phyloP scores from a whole-genome alignment of 2,888 invertebrate genomes.

The Leptinotarsa haldemani region DNA sequence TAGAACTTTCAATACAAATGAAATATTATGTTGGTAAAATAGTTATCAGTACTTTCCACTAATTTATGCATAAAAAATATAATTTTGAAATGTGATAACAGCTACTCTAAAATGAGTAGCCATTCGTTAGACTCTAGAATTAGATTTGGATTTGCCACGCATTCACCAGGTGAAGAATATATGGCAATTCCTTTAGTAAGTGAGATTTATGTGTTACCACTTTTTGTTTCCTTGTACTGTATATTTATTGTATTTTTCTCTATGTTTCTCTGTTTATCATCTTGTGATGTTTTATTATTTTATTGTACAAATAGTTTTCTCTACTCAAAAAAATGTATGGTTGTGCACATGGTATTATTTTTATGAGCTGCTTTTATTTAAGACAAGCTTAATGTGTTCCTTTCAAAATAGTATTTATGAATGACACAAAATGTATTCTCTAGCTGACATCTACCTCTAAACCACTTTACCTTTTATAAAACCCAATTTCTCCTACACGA shows the following conservation, averaged over 20 bases:
- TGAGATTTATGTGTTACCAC: constrained; percentile 64
- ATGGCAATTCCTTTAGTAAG: constrained; percentile 52
- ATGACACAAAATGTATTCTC: constrained; percentile 22
- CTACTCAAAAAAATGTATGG: constrained; percentile 48
- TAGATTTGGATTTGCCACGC: constrained; percentile 43
- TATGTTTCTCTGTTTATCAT: constrained; percentile 40
- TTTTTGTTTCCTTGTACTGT: constrained; percentile 52
- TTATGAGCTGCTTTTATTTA: constrained; percentile 50
- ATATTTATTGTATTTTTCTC: constrained; percentile 37
- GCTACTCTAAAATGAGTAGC: constrained; percentile 52
- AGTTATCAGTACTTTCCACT: constrained; percentile 31
- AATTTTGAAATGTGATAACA: constrained; percentile 61
- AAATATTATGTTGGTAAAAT: constrained; percentile 3
- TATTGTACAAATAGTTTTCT: constrained; percentile 33
- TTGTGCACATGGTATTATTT: constrained; percentile 60
- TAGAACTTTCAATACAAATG: background rate
- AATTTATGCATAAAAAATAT: constrained; percentile 43
- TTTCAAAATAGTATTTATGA: constrained; percentile 36
- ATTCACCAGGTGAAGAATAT: constrained; percentile 32
- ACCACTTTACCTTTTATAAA: background rate
- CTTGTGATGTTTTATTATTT: constrained; percentile 46
- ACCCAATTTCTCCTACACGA: background rate
- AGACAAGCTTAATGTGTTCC: constrained; percentile 50
- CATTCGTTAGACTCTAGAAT: constrained; percentile 54
- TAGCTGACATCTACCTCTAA: too few species aligned